Percentiles rank a stretch among this genome's conserved stretches.
Conservation (phyloP, 2,113 vertebrate species). For the Clarias gariepinus region DNA sequence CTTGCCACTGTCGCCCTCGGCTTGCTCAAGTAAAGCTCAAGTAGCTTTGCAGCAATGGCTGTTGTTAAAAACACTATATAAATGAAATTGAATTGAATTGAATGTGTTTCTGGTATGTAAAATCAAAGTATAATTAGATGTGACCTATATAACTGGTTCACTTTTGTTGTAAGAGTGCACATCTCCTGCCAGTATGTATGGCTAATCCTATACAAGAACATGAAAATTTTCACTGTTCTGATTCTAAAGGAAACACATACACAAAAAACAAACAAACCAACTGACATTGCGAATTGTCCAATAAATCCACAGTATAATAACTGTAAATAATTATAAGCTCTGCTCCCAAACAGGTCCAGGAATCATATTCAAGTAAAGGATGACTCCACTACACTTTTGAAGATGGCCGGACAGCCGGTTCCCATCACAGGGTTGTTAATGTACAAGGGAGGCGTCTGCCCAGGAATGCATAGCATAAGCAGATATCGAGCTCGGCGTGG, state of each 20-base stretch:
- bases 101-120: not conserved
- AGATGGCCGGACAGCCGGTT: conserved; percentile 11
- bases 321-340: not conserved
- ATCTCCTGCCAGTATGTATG: not conserved
- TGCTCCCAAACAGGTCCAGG: not conserved
- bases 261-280: too few species aligned
- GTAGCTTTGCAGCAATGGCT: too few species aligned
- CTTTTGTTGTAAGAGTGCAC: not conserved
- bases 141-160: not conserved
- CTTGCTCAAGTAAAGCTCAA: too few species aligned
- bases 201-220: not conserved
- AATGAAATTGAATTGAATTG: too few species aligned
- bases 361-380: too few species aligned
- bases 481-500: conserved; percentile 71
- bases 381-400: not conserved
- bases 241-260: not conserved
- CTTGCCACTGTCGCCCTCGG: too few species aligned
- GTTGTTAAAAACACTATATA: too few species aligned
- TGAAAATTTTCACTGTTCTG: not conserved
- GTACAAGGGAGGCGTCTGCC: conserved; percentile 68
- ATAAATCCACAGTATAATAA: not conserved
- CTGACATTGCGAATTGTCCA: not conserved
- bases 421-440: conserved; percentile 57
- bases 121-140: not conserved
- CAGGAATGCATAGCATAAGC: conserved; percentile 74